phyloP scores from a whole-genome alignment of 2,797 vertebrate species.

The Manis pentadactyla region DNA sequence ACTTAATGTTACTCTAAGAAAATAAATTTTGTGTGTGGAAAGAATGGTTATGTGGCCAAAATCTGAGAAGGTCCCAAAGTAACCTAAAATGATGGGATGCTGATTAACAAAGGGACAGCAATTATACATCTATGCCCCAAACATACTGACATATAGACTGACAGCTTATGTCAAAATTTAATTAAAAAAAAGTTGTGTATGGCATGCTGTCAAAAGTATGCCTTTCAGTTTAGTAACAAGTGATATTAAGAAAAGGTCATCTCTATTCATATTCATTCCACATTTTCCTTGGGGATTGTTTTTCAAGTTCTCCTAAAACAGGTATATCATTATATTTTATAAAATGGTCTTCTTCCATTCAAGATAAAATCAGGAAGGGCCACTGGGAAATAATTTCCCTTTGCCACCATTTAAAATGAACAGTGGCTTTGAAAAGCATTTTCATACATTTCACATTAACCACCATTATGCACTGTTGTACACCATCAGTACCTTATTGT shows the following conservation, averaged over 20 bases:
- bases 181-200: constrained; percentile 67
- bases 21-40: not conserved
- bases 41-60: not conserved
- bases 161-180: constrained; percentile 73
- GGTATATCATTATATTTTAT: constrained; percentile 2
- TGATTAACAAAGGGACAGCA: constrained; percentile 24
- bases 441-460: constrained; percentile 33
- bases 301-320: constrained; percentile 61
- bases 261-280: constrained; percentile 69
- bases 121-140: constrained; percentile 57
- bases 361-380: constrained; percentile 25
- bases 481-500: not conserved
- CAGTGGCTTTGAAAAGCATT: not conserved
- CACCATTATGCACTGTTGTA: not conserved
- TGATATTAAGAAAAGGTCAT: constrained; percentile 86
- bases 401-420: constrained; percentile 22
- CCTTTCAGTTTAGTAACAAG: constrained; percentile 78
- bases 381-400: not conserved
- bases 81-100: constrained; percentile 11
- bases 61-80: not conserved
- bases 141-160: constrained; percentile 46
- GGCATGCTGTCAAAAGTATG: constrained; percentile 77
- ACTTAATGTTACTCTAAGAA: not conserved
- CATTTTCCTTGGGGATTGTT: constrained; percentile 59
- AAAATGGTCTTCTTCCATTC: constrained; percentile 40